Percentiles rank a stretch among this genome's conserved stretches.
phyloP scores from a whole-genome alignment of 2,797 vertebrate species.

The Alauda arvensis region DNA sequence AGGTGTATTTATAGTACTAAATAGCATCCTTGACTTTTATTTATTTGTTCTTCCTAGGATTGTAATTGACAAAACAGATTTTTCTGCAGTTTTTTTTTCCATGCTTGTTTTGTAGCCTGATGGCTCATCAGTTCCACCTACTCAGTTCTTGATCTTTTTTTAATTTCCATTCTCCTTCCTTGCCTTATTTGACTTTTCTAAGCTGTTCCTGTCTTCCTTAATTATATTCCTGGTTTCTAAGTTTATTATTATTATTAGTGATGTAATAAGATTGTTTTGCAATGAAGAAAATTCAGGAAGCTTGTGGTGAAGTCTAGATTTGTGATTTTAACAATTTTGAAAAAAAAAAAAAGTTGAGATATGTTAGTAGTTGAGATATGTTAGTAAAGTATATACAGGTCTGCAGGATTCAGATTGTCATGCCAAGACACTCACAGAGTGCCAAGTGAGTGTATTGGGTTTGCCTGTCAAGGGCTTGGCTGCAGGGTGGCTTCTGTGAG shows the following conservation, averaged over 20 bases:
- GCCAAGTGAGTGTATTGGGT: background rate
- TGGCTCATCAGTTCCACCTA: background rate
- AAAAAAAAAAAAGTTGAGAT: background rate
- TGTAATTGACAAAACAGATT: background rate
- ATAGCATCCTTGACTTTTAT: background rate
- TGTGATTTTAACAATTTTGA: background rate
- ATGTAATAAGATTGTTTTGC: background rate
- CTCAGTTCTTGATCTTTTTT: background rate
- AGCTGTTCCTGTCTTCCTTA: background rate
- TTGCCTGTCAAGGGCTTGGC: background rate
- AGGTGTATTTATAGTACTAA: constrained; percentile 5
- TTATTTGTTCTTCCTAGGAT: background rate
- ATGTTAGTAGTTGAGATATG: background rate
- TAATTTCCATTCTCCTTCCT: background rate
- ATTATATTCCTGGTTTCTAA: background rate
- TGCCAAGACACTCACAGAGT: background rate
- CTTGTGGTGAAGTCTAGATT: background rate
- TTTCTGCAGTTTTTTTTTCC: background rate
- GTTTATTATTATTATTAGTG: constrained; percentile 22
- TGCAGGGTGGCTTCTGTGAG: background rate
- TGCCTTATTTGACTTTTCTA: background rate
- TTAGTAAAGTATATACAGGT: background rate
- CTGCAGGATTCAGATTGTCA: background rate
- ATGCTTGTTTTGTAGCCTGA: background rate
- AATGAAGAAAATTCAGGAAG: background rate